Percentiles rank a stretch among this genome's conserved stretches.
Evolutionary conservation across 2,113 vertebrate species (phyloP).

Genomic region (Telmatochromis brichardi): DNA sequence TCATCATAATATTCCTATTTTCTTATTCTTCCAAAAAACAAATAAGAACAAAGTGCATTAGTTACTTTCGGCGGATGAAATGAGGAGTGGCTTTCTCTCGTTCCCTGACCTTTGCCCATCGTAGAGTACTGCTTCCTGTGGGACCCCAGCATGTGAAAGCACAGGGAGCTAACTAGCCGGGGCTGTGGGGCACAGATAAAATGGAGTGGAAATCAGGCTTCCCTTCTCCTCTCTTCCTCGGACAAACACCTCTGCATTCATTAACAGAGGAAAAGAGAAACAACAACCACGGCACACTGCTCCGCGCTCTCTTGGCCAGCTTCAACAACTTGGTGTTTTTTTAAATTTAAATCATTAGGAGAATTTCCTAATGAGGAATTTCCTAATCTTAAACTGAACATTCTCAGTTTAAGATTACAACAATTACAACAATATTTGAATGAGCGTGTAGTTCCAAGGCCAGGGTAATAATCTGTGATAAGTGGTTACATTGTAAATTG

Average conservation of each 20-base stretch:
- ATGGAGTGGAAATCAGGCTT: constrained; percentile 70
- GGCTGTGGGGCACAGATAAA: constrained; percentile 67
- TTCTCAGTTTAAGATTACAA: constrained; percentile 29
- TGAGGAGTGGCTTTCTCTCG: constrained; percentile 37
- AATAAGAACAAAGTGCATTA: not conserved
- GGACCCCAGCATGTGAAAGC: constrained; percentile 58
- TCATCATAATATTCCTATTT: not conserved
- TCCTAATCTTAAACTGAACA: not conserved
- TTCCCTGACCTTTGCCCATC: constrained; percentile 63
- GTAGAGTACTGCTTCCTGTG: constrained; percentile 66
- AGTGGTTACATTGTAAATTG: constrained; percentile 37
- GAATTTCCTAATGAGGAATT: not conserved
- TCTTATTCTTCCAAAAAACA: not conserved
- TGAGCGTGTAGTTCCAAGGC: constrained; percentile 34
- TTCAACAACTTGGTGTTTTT: not conserved
- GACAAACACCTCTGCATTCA: constrained; percentile 62
- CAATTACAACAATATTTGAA: constrained; percentile 52
- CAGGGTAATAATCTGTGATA: constrained; percentile 39
- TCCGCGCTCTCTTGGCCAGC: not conserved
- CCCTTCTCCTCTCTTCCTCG: constrained; percentile 64
- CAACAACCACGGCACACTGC: constrained; percentile 14
- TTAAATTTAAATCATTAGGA: not conserved
- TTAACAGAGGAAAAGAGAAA: constrained; percentile 59
- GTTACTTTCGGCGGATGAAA: constrained; percentile 16
- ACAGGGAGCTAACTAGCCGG: constrained; percentile 36